Base-by-base conservation (phyloP, 2,888 invertebrate species). In the Phoenoteleia sp. region DNA sequence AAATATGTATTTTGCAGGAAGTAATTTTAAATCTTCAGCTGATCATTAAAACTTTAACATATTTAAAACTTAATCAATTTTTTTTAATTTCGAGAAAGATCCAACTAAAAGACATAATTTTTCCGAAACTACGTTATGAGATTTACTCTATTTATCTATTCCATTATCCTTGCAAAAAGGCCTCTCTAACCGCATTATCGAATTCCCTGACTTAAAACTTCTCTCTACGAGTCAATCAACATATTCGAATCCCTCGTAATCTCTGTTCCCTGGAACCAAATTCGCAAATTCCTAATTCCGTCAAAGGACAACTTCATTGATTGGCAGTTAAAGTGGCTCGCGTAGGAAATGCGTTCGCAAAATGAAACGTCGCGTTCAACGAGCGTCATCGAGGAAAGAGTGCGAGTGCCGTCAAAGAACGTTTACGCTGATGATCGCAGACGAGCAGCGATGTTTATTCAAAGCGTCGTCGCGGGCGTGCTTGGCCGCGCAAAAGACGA, bases 381-480 rank as follows among this genome's bases (percentile, higher is more conserved):
- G 17, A 17, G n/a, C n/a, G n/a, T n/a, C 11, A 2, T n/a, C 25
- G 25, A 29, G 42, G 29, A 47, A 47, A 42, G 25, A 25, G 39
- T 42, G 29, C 27, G 13, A 64, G 45, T 7, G n/a, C 27, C 29
- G 29, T 66, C 66, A 66, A 66, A 66, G 66, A 47, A 66, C 66
- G 47, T 66, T 66, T 49, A 49, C 33, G 49, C 33, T 66, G 66
- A 66, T 66, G 47, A 66, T 66, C 47, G 47, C 21, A 47, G 47
- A 3, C 17, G 27, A 27, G 49, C 27, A 7, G 39, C 36, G 17
- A 47, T 66, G 49, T 66, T 66, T 66, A 47, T 66, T 66, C 47
- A 66, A 49, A 47, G 45, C 27, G 27, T 47, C 23, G 60, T 60
- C 36, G 60, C 25, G 36, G 13, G 23, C 23, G 15, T 25, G 19